Conservation (phyloP, 2,113 vertebrate species). For the Prunella fulvescens region DNA sequence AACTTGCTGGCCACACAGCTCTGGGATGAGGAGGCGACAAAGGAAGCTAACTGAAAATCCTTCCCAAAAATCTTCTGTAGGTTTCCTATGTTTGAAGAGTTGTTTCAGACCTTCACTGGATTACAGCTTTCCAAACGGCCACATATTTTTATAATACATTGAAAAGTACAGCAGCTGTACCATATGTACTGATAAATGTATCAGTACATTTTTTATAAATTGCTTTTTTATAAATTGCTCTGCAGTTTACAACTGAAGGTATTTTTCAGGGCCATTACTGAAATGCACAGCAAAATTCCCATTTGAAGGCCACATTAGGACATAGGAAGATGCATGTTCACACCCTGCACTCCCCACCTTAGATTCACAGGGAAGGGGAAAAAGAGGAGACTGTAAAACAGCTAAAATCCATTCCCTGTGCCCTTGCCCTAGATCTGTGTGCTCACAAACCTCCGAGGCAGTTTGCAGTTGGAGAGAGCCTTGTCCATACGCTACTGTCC, state of each 20-base stretch:
- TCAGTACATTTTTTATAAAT: background rate
- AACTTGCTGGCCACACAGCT: background rate
- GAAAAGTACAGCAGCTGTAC: background rate
- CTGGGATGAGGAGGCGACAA: background rate
- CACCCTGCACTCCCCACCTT: background rate
- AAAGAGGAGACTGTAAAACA: conserved; percentile 1
- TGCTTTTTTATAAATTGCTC: background rate
- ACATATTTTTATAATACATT: background rate
- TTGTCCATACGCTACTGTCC: background rate
- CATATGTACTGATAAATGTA: background rate
- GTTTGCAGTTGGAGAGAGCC: background rate
- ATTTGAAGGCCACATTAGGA: background rate
- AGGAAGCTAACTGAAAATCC: background rate
- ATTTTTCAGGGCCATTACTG: background rate
- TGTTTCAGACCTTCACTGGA: background rate
- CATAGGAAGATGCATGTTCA: background rate
- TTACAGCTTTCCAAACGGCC: background rate
- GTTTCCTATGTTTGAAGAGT: background rate
- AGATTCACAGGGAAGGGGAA: background rate
- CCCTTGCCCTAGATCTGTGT: background rate
- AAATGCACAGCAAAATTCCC: background rate
- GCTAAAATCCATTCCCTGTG: background rate
- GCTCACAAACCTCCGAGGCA: background rate
- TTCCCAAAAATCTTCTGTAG: background rate
- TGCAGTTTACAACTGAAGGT: background rate